Percentiles rank a stretch among this genome's conserved stretches.
phyloP scores from a whole-genome alignment of 2,888 invertebrate species.

The Mesoligia furuncula region DNA sequence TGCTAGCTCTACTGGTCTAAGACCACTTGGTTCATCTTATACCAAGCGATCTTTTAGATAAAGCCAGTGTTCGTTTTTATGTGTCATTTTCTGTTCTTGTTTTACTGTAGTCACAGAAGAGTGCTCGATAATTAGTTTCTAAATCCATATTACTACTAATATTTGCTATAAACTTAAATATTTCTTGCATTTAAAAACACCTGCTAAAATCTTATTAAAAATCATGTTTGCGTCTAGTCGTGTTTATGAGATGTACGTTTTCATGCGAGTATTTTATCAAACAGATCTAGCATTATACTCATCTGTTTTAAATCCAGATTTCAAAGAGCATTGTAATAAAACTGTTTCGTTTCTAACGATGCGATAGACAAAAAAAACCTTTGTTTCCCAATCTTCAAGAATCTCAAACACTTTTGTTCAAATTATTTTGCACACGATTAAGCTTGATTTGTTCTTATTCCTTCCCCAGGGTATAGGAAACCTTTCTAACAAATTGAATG shows the following conservation, averaged over 20 bases:
- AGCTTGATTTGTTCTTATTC: not conserved
- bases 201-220: slow-evolving; percentile 30
- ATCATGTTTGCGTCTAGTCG: slow-evolving; percentile 34
- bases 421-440: slow-evolving; percentile 9
- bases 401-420: not conserved
- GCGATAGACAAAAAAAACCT: slow-evolving; percentile 4
- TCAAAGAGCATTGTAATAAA: slow-evolving; percentile 42
- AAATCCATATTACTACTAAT: not conserved
- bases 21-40: not conserved
- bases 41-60: not conserved
- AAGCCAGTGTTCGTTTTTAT: not conserved
- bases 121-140: not conserved
- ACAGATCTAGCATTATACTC: slow-evolving; percentile 38
- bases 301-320: slow-evolving; percentile 38
- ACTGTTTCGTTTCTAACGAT: slow-evolving; percentile 17
- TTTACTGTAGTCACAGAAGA: not conserved
- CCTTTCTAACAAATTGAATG: slow-evolving; percentile 15
- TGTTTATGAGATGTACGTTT: slow-evolving; percentile 50
- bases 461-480: not conserved
- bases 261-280: slow-evolving; percentile 49
- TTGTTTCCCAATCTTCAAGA: not conserved
- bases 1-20: not conserved
- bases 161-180: slow-evolving; percentile 1
- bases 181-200: not conserved
- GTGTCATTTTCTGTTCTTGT: not conserved